Conservation (phyloP, 2,797 vertebrate species). For the Lacerta agilis region DNA sequence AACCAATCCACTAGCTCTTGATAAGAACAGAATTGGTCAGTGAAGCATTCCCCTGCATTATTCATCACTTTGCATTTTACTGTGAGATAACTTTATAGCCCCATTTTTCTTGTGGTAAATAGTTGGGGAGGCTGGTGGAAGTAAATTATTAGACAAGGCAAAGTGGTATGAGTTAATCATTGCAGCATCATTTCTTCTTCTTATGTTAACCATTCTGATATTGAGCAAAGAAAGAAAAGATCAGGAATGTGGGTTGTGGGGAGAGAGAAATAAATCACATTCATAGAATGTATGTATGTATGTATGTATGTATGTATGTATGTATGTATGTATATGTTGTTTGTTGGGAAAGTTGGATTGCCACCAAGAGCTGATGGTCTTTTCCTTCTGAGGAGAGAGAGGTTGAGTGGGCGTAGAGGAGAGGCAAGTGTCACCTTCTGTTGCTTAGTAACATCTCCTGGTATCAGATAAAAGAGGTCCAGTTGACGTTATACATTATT, state of each 20-base stretch:
- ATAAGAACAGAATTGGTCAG: conserved; percentile 39
- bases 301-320: conserved; percentile 20
- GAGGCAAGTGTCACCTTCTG: conserved; percentile 80
- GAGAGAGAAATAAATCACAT: conserved; percentile 31
- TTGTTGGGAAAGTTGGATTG: conserved; percentile 74
- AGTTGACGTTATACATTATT: conserved; percentile 82
- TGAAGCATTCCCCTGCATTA: conserved; percentile 38
- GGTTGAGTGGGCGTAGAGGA: conserved; percentile 72
- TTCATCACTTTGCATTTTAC: conserved; percentile 49
- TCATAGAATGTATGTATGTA: conserved; percentile 48
- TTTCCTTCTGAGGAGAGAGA: conserved; percentile 70
- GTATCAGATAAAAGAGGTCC: conserved; percentile 82
- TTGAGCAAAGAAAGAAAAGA: conserved; percentile 18
- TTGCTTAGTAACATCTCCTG: conserved; percentile 84
- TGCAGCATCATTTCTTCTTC: conserved; percentile 21
- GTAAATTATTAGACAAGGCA: conserved; percentile 61
- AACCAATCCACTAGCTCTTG: conserved; percentile 35
- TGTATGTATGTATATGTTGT: conserved; percentile 45
- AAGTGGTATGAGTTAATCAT: conserved; percentile 45
- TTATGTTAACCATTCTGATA: conserved; percentile 43
- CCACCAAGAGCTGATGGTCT: conserved; percentile 68
- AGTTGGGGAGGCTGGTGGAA: conserved; percentile 45
- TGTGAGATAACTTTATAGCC: conserved; percentile 54
- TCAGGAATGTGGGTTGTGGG: not conserved
- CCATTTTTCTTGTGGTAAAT: conserved; percentile 43